Conservation (phyloP, 2,113 vertebrate species). For the Polypterus senegalus region DNA sequence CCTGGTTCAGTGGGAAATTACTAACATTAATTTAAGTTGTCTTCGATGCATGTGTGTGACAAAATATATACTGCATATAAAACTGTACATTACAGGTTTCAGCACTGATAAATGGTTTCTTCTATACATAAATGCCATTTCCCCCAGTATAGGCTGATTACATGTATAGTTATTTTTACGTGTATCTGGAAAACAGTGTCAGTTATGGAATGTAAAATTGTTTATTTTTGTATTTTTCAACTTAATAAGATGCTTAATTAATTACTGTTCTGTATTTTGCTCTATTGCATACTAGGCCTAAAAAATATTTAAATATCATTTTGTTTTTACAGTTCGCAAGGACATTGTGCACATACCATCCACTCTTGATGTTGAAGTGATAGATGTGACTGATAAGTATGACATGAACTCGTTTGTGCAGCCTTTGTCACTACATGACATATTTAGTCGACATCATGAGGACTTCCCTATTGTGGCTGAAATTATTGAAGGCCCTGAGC, state of each 20-base stretch:
- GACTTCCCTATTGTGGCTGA: constrained; percentile 63
- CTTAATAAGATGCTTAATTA: background rate
- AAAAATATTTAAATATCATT: background rate
- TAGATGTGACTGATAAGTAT: constrained; percentile 59
- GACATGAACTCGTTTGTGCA: constrained; percentile 55
- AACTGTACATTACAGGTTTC: too few relatives aligned
- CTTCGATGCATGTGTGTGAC: too few relatives aligned
- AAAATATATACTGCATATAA: too few relatives aligned
- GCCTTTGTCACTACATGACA: constrained; percentile 47
- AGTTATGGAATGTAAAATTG: too few relatives aligned
- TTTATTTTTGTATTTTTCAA: background rate
- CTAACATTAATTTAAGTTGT: too few relatives aligned
- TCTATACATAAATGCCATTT: too few relatives aligned
- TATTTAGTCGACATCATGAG: constrained; percentile 50
- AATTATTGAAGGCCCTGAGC: constrained; percentile 45
- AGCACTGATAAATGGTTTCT: too few relatives aligned
- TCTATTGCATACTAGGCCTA: too few relatives aligned
- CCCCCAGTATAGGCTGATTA: too few relatives aligned
- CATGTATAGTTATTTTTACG: too few relatives aligned
- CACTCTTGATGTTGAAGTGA: constrained; percentile 67
- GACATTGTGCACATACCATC: constrained; percentile 57
- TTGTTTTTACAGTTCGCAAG: constrained; percentile 48
- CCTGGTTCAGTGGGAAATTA: too few relatives aligned
- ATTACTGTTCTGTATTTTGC: background rate
- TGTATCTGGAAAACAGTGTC: too few relatives aligned